Evolutionary conservation across 30 jellyfish, hydroid and myxozoan species (phyloP).

Genomic region (Turritopsis rubra): DNA sequence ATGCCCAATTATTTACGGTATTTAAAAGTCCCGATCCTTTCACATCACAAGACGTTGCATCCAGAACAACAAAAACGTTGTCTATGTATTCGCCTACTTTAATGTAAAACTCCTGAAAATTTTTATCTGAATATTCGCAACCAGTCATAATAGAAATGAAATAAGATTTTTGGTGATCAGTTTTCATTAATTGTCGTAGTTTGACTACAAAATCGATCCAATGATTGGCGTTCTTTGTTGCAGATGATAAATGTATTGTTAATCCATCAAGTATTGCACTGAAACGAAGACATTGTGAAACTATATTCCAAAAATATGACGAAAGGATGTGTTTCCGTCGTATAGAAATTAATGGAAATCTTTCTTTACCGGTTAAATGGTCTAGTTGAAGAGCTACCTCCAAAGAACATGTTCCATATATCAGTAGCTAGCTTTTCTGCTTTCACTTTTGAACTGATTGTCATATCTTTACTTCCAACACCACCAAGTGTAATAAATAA

Average conservation of each 20-base stretch:
- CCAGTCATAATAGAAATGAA: neutral
- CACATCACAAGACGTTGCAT: neutral
- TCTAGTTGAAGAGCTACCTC: neutral
- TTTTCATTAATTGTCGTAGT: constrained; percentile 3
- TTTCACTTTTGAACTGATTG: neutral
- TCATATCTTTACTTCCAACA: constrained; percentile 3
- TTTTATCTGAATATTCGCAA: constrained; percentile 8
- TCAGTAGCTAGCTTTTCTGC: constrained; percentile 8
- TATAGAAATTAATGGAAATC: no score
- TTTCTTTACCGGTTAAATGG: neutral
- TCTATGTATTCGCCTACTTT: neutral
- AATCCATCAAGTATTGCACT: constrained; percentile 15
- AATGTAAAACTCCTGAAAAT: neutral
- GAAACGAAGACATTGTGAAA: neutral
- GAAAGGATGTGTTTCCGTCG: neutral
- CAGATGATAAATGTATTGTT: constrained; percentile 9
- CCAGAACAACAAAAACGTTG: neutral
- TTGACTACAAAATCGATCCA: neutral
- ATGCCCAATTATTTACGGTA: neutral
- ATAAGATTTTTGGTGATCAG: constrained; percentile 9
- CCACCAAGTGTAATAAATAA: constrained; percentile 35
- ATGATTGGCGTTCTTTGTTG: neutral
- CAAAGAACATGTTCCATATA: constrained; percentile 13
- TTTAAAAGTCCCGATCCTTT: neutral
- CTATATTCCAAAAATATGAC: neutral